phyloP scores from a whole-genome alignment of 2,113 vertebrate genomes.

The Forbesichthys agassizii region DNA sequence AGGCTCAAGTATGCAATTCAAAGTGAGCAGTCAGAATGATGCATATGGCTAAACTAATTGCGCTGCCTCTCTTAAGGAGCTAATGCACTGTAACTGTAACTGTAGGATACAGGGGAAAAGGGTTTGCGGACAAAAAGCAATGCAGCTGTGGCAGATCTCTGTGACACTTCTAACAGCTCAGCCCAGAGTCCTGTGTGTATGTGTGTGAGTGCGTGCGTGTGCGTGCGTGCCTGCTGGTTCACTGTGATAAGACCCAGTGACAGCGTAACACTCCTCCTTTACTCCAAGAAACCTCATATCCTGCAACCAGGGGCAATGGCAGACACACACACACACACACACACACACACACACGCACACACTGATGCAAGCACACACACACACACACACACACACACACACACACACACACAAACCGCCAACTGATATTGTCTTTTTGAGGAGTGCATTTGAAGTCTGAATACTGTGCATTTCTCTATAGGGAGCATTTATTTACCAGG shows the following conservation, averaged over 20 bases:
- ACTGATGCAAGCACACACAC: too few relatives aligned
- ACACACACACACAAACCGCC: neutral
- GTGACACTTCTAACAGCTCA: constrained; percentile 29
- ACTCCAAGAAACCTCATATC: constrained; percentile 40
- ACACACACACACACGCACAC: too few relatives aligned
- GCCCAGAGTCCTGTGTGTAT: constrained; percentile 10
- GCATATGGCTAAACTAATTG: too few relatives aligned
- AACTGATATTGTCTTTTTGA: too few relatives aligned
- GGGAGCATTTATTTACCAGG: constrained; percentile 30
- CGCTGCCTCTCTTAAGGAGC: too few relatives aligned
- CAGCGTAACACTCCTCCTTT: constrained; percentile 36
- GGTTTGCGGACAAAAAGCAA: too few relatives aligned
- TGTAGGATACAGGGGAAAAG: too few relatives aligned
- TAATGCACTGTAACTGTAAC: too few relatives aligned
- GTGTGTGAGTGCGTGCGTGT: constrained; percentile 7
- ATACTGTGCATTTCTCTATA: too few relatives aligned
- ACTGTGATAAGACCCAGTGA: constrained; percentile 58
- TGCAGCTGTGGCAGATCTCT: constrained; percentile 30
- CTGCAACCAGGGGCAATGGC: constrained; percentile 56
- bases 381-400: neutral
- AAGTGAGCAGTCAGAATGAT: too few relatives aligned
- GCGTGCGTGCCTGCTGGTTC: constrained; percentile 52
- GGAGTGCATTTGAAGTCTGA: too few relatives aligned
- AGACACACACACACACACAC: constrained; percentile 3
- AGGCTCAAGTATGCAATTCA: too few relatives aligned